Conservation (phyloP, 2,113 vertebrate species). For the Miniopterus natalensis region DNA sequence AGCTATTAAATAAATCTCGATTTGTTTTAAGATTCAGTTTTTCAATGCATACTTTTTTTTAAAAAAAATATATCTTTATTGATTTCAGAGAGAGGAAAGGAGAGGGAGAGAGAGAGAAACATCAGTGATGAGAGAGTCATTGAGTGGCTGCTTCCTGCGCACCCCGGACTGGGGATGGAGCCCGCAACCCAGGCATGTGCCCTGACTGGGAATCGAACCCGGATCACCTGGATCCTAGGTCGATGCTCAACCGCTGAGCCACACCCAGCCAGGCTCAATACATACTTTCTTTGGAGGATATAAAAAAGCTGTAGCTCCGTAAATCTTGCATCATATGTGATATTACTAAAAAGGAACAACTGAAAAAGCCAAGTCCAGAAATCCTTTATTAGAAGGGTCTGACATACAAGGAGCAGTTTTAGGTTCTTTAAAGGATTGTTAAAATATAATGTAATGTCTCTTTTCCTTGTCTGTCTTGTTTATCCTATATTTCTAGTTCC, state of each 20-base stretch:
- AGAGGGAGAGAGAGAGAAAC: no score
- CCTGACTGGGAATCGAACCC: no score
- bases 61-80: no score
- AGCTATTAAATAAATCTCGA: slow-evolving; percentile 7
- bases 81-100: no score
- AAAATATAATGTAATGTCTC: slow-evolving; percentile 33
- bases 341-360: slow-evolving; percentile 30
- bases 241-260: no score
- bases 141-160: no score
- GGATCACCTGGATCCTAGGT: no score
- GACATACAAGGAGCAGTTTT: slow-evolving; percentile 10
- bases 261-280: not conserved
- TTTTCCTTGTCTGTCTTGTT: slow-evolving; percentile 44
- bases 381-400: slow-evolving; percentile 17
- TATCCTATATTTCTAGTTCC: not conserved
- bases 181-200: no score
- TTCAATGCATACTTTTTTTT: slow-evolving; percentile 30
- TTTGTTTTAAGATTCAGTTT: slow-evolving; percentile 39
- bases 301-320: not conserved
- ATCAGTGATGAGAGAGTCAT: no score
- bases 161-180: no score
- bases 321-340: slow-evolving; percentile 43
- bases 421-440: not conserved
- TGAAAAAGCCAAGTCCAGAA: slow-evolving; percentile 47
- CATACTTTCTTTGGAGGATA: slow-evolving; percentile 4